Conservation (phyloP, 2,797 vertebrate species). For the Oryzias sinensis region DNA sequence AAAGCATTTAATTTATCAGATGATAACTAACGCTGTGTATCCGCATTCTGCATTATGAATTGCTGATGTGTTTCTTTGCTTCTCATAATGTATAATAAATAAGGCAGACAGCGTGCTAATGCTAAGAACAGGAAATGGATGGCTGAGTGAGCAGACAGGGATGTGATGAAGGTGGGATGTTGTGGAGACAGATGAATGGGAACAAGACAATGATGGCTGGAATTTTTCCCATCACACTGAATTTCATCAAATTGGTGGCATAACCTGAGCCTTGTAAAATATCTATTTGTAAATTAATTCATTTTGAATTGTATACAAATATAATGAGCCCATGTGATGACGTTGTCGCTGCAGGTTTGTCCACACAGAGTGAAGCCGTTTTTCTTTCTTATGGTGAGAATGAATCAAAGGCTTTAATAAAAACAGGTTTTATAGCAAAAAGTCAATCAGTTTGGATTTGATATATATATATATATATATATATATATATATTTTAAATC, state of each 20-base stretch:
- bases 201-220: slow-evolving; percentile 10
- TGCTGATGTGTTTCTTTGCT: slow-evolving; percentile 30
- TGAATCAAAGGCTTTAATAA: no score
- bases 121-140: slow-evolving; percentile 52
- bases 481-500: no score
- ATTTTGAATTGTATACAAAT: no score
- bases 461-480: no score
- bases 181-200: slow-evolving; percentile 44
- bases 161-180: slow-evolving; percentile 32
- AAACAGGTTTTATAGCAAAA: no score
- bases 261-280: no score
- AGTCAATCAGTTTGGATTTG: no score
- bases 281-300: no score
- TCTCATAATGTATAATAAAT: slow-evolving; percentile 61
- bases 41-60: slow-evolving; percentile 28
- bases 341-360: no score
- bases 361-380: no score
- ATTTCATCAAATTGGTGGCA: background rate
- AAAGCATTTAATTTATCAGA: background rate
- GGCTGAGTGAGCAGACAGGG: slow-evolving; percentile 35
- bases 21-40: slow-evolving; percentile 20
- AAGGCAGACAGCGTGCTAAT: slow-evolving; percentile 50
- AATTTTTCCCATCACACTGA: slow-evolving; percentile 3
- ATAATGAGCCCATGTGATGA: no score
- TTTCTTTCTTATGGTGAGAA: no score